Percentiles rank a stretch among this genome's conserved stretches.
phyloP scores from a whole-genome alignment of 2,113 vertebrate species.

The Pelvicachromis taeniatus region DNA sequence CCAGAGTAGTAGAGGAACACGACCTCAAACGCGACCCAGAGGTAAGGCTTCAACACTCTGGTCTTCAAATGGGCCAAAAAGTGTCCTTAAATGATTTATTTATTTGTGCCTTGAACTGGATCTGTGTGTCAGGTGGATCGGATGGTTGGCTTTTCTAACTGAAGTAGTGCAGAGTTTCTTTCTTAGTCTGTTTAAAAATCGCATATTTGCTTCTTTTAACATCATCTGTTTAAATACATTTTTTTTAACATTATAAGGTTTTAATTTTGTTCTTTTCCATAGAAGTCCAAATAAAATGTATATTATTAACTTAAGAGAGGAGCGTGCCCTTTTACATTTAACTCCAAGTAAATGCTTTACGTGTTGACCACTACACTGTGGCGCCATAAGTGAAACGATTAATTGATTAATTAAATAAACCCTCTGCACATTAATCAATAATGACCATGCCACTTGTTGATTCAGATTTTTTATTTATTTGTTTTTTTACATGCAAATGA shows the following conservation, averaged over 20 bases:
- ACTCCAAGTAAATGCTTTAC: no score
- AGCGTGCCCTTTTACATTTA: no score
- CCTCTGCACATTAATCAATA: not conserved
- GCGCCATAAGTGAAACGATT: no score
- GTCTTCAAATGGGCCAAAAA: not conserved
- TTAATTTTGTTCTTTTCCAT: no score
- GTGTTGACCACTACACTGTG: no score
- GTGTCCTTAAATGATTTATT: not conserved
- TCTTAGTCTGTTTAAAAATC: not conserved
- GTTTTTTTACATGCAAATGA: not conserved
- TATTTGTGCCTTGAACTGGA: not conserved
- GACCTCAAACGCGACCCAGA: constrained; percentile 82
- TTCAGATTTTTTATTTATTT: not conserved
- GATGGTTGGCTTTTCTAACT: not conserved
- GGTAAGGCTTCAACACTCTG: constrained; percentile 64
- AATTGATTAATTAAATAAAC: no score
- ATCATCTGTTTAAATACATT: not conserved
- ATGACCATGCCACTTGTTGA: not conserved
- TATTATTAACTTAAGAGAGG: no score
- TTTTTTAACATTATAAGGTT: no score
- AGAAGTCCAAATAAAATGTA: no score
- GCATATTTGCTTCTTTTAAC: no score
- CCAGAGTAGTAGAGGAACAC: constrained; percentile 84
- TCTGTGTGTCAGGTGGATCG: not conserved
- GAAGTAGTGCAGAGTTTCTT: not conserved